A percentile compares a stretch with the other conserved stretches of the same genome.
Evolutionary conservation across 2,113 vertebrate genomes (phyloP).

Genomic region (Crocuta crocuta): DNA sequence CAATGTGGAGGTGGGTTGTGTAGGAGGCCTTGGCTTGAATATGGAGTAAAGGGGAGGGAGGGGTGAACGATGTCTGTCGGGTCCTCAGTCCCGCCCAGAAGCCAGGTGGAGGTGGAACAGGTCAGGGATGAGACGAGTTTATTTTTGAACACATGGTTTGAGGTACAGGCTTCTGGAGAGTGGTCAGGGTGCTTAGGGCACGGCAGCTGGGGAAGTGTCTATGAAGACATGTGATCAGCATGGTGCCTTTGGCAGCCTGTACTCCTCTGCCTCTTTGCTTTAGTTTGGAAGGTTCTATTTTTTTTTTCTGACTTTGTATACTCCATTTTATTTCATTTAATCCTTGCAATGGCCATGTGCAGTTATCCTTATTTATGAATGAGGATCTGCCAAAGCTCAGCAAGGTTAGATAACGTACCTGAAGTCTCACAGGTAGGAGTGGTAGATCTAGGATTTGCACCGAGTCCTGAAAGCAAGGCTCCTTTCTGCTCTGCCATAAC

Average conservation of each 20-base stretch:
- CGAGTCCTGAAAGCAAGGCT: not conserved
- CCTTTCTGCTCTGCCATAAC: not conserved
- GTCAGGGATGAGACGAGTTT: not conserved
- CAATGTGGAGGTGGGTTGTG: not conserved
- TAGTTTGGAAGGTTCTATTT: not conserved
- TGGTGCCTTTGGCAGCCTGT: not conserved
- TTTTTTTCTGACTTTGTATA: not conserved
- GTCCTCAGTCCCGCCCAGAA: not conserved
- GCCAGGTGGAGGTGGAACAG: not conserved
- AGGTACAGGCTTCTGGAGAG: not conserved
- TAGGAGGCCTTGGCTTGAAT: not conserved
- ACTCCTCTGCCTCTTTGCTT: not conserved
- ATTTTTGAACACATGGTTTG: not conserved
- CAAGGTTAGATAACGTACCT: not conserved
- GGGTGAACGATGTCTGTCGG: not conserved
- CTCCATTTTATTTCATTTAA: not conserved
- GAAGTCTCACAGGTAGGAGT: not conserved
- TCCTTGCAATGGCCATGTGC: not conserved
- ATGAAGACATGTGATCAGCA: fast-evolving
- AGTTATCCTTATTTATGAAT: not conserved
- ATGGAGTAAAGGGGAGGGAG: not conserved
- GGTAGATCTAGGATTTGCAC: not conserved
- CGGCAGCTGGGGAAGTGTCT: not conserved
- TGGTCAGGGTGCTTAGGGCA: not conserved
- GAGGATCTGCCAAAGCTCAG: not conserved